A percentile compares a stretch with the other conserved stretches of the same genome.
These are phyloP conservation scores for Lepidocolaptes lacrymiger DNA, from an alignment of 2,797 vertebrate genomes.

Conservation along the genomic window DNA sequence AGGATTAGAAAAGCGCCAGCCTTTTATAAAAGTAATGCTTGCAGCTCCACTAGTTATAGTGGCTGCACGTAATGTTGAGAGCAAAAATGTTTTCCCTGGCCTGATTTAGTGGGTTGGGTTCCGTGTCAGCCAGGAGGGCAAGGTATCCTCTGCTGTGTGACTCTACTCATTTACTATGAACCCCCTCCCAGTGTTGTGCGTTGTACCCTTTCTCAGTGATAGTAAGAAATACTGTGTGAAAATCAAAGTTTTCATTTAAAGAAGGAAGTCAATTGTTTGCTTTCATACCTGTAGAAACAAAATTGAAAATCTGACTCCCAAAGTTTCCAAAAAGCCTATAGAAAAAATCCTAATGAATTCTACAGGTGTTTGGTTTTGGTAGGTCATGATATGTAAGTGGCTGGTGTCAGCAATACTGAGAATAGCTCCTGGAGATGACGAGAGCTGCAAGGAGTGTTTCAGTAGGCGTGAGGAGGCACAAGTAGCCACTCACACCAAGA, in stretches of 20 bases:
- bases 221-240: background rate
- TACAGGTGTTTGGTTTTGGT: background rate
- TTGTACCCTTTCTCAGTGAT: background rate
- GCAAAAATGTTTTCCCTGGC: background rate
- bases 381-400: background rate
- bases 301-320: background rate
- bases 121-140: background rate
- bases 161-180: background rate
- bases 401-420: background rate
- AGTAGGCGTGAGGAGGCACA: accelerated
- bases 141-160: background rate
- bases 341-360: background rate
- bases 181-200: background rate
- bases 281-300: background rate
- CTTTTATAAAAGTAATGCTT: background rate
- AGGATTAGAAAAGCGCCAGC: background rate
- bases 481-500: background rate
- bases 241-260: background rate
- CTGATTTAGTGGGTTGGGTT: background rate
- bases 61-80: background rate
- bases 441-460: background rate
- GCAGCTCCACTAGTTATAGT: background rate
- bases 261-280: background rate
- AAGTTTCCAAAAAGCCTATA: background rate
- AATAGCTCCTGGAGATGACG: background rate